Base-by-base conservation (phyloP, 2,888 invertebrate genomes). In the Xanthorhoe designata region DNA sequence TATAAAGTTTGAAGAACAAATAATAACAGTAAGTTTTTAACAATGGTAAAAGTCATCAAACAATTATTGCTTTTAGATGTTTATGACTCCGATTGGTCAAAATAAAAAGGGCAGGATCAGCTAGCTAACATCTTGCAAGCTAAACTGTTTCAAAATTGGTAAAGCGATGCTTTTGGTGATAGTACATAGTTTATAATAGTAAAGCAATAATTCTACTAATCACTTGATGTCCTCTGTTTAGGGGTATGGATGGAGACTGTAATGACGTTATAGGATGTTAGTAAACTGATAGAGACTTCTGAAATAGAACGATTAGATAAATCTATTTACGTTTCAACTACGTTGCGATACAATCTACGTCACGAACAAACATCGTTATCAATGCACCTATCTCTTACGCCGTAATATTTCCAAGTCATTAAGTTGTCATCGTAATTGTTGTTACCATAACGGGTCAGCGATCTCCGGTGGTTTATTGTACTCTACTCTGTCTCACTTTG, bases 391-490 rank as follows among this genome's bases (percentile, higher is more conserved):
- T 67, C 66, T 56, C 55, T 67, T 65, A 66, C 68, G 51, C 53
- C 42, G 66, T 68, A 70, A 72, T 63, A 59, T 69, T 69, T 64
- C 56, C 42, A 53, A 66, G 68, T 68, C 71, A 71, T 75, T 76
- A 75, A 66, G 59, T 58, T 52, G 64, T 61, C 68, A 61, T 72
- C 68, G 69, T 72, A 68, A 70, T 72, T 69, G 66, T 70, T 70
- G 63, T 74, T 70, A 74, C 74, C 76, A 73, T 73, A 74, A 71
- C 47, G 54, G 75, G 75, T 74, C 73, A 71, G 61, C 70, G 74
- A 68, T 68, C 75, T 64, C 69, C 61, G 2, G 60, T 70, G 61
- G 70, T 62, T 64, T 72, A 72, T 69, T 71, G 71, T 70, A 68
- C 70, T 68, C 56, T 70, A 68, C 70, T 68, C 54, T 7, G 42